Conservation (phyloP, 2,113 vertebrate species). For the Turnix velox region DNA sequence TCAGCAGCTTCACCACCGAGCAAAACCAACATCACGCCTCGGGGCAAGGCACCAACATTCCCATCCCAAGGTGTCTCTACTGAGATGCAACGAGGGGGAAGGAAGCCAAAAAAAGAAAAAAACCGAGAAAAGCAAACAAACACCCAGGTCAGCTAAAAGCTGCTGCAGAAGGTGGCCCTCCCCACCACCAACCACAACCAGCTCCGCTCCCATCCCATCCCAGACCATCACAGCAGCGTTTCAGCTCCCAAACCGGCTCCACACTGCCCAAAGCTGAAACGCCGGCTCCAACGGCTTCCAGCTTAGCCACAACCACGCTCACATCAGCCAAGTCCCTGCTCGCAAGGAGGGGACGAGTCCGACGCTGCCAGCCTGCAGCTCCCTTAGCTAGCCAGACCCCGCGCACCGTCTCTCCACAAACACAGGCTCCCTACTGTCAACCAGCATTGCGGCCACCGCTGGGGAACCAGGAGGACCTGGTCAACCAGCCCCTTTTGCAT, state of each 20-base stretch:
- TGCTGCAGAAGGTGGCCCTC: neutral
- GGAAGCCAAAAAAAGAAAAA: neutral
- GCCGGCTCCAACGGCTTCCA: neutral
- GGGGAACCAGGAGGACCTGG: neutral
- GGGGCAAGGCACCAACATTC: neutral
- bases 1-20: neutral
- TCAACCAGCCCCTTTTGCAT: neutral
- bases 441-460: neutral
- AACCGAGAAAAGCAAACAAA: neutral
- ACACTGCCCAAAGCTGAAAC: fast-evolving
- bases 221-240: neutral
- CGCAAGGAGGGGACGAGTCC: neutral
- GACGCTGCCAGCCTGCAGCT: neutral
- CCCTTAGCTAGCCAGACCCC: fast-evolving
- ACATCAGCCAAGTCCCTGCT: neutral
- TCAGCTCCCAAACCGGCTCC: neutral
- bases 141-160: neutral
- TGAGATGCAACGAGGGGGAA: neutral
- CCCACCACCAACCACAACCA: neutral
- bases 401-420: fast-evolving
- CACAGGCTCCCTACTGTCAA: neutral
- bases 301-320: fast-evolving
- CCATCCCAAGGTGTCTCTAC: neutral
- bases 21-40: neutral
- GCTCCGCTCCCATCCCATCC: neutral